Evolutionary conservation across 1,140 invertebrate genomes (phyloP), one percentile per base, ranked within the genome.

Genomic region (Aphidius ervi): DNA sequence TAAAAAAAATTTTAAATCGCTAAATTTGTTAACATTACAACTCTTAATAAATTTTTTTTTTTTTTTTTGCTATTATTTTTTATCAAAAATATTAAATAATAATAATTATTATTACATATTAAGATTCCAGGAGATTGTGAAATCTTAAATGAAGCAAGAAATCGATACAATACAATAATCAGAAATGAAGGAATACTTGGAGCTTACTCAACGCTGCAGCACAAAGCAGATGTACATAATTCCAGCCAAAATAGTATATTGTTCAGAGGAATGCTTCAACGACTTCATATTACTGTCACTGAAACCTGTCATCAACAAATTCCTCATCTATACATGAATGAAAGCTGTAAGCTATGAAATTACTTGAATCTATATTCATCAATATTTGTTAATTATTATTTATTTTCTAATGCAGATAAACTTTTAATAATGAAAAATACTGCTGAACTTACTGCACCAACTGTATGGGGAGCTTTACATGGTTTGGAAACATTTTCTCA

Each of bases 401-500:
- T 37, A 53, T 45, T 60, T 56, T 50, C 46, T 46, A 37, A 41
- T 61, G 63, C 68, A 82, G 79, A 82, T 71, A 61, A 48, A 5
- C 65, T 82, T 41, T 67, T 68, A 37, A 70, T 82, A 37, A 69
- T 58, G 16, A 59, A 70, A 42, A 61, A 46, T 31, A 61, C 58
- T 69, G 69, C 68, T 9, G 60, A 54, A 9, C 67, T 86, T 9
- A 63, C 42, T 46, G 80, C 82, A 57, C 64, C 76, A 4, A 82
- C 83, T 1, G 81, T 92, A 61, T 94, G 92, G 92, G 92, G 91
- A 9, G 82, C 87, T 50, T 69, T 94, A 20, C 76, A 88, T 66
- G 92, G 90, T 0, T 73, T 93, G 45, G 91, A 94, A 78, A 90
- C 90, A 2, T 90, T 92, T 70, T 84, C 85, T 1, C 91, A 94